Percentiles rank a stretch among this genome's conserved stretches.
These are phyloP conservation scores for Polyergus mexicanus DNA, from an alignment of 1,140 invertebrate genomes.

Conservation along the genomic window DNA sequence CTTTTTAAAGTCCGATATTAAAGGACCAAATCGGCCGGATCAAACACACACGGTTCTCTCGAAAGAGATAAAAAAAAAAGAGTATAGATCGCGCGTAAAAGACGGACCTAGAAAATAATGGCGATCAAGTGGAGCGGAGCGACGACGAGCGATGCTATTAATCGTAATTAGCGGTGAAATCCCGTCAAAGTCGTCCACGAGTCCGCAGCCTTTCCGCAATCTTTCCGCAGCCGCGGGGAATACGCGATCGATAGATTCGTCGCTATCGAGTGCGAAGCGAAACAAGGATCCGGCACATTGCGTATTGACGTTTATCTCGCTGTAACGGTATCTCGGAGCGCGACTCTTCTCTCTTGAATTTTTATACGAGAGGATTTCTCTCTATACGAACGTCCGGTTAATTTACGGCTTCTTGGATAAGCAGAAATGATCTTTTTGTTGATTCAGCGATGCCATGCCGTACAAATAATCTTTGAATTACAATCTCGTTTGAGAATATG, in stretches of 20 bases:
- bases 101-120: conserved; percentile 42
- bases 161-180: conserved; percentile 68
- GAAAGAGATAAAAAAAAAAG: neutral
- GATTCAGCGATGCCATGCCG: neutral
- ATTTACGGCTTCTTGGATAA: neutral
- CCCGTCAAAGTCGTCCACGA: conserved; percentile 68
- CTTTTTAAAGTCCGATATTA: neutral
- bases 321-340: conserved; percentile 24
- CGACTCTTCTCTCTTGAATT: conserved; percentile 57
- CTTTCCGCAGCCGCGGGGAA: conserved; percentile 57
- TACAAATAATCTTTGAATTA: neutral
- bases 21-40: neutral
- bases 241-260: conserved; percentile 69
- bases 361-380: neutral
- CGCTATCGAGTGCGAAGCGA: conserved; percentile 13
- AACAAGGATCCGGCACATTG: conserved; percentile 18
- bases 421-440: neutral
- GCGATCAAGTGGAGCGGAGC: conserved; percentile 31
- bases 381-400: neutral
- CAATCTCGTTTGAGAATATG: neutral
- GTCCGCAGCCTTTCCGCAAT: too few relatives aligned
- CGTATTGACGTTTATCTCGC: conserved; percentile 45
- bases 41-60: neutral
- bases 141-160: conserved; percentile 47
- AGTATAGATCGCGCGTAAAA: neutral